Percentiles rank a stretch among this genome's conserved stretches.
phyloP scores from a whole-genome alignment of 2,888 invertebrate species.

The Eupithecia pulchellata region DNA sequence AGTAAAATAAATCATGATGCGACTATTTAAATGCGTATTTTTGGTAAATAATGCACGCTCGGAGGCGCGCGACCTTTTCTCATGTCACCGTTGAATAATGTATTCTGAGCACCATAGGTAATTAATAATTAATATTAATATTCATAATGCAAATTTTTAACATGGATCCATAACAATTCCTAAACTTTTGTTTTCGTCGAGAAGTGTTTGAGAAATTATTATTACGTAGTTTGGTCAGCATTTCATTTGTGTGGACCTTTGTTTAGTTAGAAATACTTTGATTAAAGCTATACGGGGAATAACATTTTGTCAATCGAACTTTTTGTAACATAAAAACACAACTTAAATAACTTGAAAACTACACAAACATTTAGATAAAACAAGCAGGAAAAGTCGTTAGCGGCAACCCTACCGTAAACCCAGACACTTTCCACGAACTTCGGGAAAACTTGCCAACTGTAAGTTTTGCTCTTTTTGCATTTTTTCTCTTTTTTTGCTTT shows the following conservation, averaged over 20 bases:
- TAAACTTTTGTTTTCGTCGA: not conserved
- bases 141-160: slow-evolving; percentile 8
- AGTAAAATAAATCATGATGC: not conserved
- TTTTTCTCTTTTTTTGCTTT: slow-evolving; percentile 60
- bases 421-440: slow-evolving; percentile 63
- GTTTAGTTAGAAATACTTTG: not conserved
- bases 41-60: not conserved
- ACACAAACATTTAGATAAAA: slow-evolving; percentile 58
- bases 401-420: slow-evolving; percentile 62
- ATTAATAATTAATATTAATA: not conserved
- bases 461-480: slow-evolving; percentile 79
- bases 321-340: slow-evolving; percentile 38
- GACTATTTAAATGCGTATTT: not conserved
- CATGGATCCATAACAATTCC: not conserved
- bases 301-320: not conserved
- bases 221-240: not conserved
- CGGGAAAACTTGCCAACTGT: slow-evolving; percentile 80
- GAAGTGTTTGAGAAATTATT: not conserved
- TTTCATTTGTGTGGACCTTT: not conserved
- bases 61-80: not conserved
- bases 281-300: not conserved
- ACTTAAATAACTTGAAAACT: slow-evolving; percentile 49
- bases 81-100: not conserved
- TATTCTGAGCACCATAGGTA: not conserved
- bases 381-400: slow-evolving; percentile 61